A percentile compares a stretch with the other conserved stretches of the same genome.
Evolutionary conservation across 2,113 vertebrate species (phyloP).

Genomic region (Elanoides forficatus): DNA sequence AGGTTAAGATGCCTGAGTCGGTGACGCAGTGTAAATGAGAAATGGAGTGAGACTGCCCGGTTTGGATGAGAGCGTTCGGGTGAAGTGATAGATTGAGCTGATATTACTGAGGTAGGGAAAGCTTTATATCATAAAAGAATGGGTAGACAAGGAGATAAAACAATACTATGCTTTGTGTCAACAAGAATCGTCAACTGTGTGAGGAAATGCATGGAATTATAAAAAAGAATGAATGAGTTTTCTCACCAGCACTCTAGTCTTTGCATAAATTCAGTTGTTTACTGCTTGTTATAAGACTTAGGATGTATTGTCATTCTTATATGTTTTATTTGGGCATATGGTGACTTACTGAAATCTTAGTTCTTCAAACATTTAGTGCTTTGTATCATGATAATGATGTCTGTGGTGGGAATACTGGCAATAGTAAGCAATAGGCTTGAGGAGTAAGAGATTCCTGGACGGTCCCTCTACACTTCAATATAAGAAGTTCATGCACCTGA

Average conservation of each 20-base stretch:
- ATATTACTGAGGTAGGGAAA: neutral
- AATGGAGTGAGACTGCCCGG: neutral
- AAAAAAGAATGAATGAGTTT: neutral
- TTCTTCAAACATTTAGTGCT: neutral
- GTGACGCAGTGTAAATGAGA: neutral
- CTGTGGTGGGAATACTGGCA: neutral
- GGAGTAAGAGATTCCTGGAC: neutral
- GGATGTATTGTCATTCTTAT: neutral
- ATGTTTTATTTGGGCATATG: neutral
- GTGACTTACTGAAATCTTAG: neutral
- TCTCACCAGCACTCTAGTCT: neutral
- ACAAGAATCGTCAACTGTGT: neutral
- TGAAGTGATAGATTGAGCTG: constrained; percentile 33
- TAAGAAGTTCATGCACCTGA: neutral
- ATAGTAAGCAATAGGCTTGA: neutral
- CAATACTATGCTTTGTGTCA: constrained; percentile 26
- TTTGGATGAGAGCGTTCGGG: neutral
- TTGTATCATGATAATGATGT: neutral
- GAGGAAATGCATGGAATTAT: neutral
- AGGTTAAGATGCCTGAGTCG: neutral
- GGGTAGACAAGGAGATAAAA: constrained; percentile 21
- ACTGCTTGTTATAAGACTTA: neutral
- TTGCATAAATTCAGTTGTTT: neutral
- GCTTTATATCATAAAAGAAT: constrained; percentile 8
- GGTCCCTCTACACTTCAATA: neutral